These are phyloP conservation scores for Diplodus puntazzo DNA, from an alignment of 2,797 vertebrate genomes.

Conservation along the genomic window DNA sequence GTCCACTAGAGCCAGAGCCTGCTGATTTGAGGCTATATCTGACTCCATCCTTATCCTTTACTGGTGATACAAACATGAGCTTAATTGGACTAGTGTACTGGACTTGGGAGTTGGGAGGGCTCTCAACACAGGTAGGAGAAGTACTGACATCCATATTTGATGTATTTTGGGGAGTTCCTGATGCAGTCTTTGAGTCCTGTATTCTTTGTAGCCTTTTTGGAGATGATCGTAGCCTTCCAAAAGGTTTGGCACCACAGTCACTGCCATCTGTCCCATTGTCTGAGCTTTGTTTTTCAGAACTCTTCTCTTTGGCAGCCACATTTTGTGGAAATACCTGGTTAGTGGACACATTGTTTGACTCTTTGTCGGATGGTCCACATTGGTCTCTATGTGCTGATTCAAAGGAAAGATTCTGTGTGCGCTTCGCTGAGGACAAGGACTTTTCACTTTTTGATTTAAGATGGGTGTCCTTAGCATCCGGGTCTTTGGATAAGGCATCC, in stretches of 20 bases:
- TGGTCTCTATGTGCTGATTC: constrained; percentile 34
- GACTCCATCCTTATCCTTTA: constrained; percentile 89
- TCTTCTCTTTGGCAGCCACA: constrained; percentile 32
- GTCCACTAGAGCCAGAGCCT: constrained; percentile 76
- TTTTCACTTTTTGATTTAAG: constrained; percentile 57
- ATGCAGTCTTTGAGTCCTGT: constrained; percentile 32
- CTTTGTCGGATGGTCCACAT: constrained; percentile 25
- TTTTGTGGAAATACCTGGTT: constrained; percentile 27
- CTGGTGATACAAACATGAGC: constrained; percentile 95
- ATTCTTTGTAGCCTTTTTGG: constrained; percentile 66
- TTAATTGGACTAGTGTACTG: constrained; percentile 94
- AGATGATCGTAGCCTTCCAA: constrained; percentile 58
- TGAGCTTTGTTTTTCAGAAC: constrained; percentile 36
- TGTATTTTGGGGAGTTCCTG: constrained; percentile 27
- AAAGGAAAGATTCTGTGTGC: constrained; percentile 38
- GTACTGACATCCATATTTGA: constrained; percentile 23
- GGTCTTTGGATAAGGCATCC: constrained; percentile 37
- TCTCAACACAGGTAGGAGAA: constrained; percentile 51
- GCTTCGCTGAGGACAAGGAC: constrained; percentile 14
- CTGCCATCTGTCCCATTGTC: constrained; percentile 46
- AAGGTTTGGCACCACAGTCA: constrained; percentile 32
- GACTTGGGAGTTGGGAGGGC: constrained; percentile 58
- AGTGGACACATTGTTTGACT: constrained; percentile 33
- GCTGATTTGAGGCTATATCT: constrained; percentile 94
- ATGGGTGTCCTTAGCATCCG: constrained; percentile 18